Evolutionary conservation across 2,113 vertebrate species (phyloP).

Genomic region (Prionailurus viverrinus): DNA sequence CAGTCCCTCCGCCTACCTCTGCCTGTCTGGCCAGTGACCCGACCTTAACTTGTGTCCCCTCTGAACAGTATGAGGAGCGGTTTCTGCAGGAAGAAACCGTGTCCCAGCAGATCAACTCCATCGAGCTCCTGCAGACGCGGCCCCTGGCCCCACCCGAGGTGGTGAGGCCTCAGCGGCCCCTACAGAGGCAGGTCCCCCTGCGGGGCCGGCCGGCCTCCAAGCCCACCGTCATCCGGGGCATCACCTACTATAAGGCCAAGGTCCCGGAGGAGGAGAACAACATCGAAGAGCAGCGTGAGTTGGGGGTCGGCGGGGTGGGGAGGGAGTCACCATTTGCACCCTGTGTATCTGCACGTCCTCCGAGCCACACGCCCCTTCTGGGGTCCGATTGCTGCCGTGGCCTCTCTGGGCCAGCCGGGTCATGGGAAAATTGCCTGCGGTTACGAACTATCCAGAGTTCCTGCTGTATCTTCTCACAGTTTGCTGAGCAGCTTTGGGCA

Average conservation of each 20-base stretch:
- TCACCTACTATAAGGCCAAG: conserved; percentile 98
- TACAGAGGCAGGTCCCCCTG: conserved; percentile 82
- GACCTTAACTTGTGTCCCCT: background rate
- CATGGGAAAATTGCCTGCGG: background rate
- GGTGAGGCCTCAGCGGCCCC: conserved; percentile 77
- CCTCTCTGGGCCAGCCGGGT: background rate
- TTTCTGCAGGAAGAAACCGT: conserved; percentile 88
- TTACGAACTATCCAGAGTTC: background rate
- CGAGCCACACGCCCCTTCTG: fast-evolving
- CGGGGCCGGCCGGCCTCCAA: conserved; percentile 86
- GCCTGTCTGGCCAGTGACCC: background rate
- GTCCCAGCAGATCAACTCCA: conserved; percentile 86
- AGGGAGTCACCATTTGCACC: background rate
- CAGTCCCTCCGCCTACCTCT: fast-evolving
- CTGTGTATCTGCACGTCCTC: fast-evolving
- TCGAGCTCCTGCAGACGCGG: conserved; percentile 76
- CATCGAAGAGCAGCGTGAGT: conserved; percentile 94
- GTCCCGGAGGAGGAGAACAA: conserved; percentile 91
- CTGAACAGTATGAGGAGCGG: conserved; percentile 89
- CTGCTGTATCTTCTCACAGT: background rate
- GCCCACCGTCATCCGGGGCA: conserved; percentile 93
- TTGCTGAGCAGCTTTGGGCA: background rate
- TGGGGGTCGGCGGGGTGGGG: background rate
- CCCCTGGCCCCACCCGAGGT: conserved; percentile 75
- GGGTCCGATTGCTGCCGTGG: fast-evolving